Evolutionary conservation across 2,888 invertebrate species (phyloP).

Genomic region (Hypena proboscidalis): DNA sequence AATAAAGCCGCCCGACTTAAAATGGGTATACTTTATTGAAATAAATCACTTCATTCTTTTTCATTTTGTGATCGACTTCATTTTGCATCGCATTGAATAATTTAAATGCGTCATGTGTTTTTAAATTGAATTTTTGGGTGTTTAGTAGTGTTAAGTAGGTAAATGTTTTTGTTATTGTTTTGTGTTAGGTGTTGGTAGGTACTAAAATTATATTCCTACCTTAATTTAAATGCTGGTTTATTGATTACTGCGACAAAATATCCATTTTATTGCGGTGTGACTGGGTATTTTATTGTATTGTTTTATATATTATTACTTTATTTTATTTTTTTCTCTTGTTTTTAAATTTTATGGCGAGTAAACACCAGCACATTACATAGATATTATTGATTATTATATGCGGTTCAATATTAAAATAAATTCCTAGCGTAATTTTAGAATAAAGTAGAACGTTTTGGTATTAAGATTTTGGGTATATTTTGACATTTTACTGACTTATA

Average conservation of each 20-base stretch:
- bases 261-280: constrained; percentile 4
- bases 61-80: constrained; percentile 38
- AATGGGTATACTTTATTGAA: constrained; percentile 31
- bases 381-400: no score
- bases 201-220: constrained; percentile 8
- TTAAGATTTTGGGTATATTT: no score
- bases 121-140: constrained; percentile 40
- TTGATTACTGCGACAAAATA: constrained; percentile 7
- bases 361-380: no score
- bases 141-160: constrained; percentile 37
- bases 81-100: constrained; percentile 39
- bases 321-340: no score
- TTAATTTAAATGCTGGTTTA: constrained; percentile 12
- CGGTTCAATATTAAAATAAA: no score
- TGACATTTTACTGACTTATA: no score
- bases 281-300: background rate
- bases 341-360: no score
- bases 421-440: no score
- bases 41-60: constrained; percentile 39
- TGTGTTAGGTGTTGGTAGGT: constrained; percentile 12
- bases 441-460: no score
- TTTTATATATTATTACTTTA: background rate
- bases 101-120: constrained; percentile 41
- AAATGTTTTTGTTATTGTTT: constrained; percentile 9
- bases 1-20: constrained; percentile 49